Base-by-base conservation (phyloP, 2,797 vertebrate species). In the Mallotus villosus region DNA sequence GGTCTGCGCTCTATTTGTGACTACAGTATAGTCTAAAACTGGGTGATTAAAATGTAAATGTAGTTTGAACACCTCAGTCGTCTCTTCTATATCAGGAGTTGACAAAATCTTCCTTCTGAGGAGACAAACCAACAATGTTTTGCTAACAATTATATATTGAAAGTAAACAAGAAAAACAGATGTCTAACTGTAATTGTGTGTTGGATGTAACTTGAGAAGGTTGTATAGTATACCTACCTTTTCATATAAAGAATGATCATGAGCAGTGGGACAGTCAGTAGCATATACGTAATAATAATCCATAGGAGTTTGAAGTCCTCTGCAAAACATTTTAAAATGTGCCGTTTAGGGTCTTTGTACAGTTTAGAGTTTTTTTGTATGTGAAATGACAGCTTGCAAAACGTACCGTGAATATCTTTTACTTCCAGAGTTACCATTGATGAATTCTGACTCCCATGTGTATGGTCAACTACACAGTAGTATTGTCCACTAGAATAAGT, bases 361-460 rank as follows among this genome's bases (percentile, higher is more conserved):
- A 25, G 41, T 19, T 22, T 19, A 46, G 16, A 17, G 5, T 51
- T 49, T 9, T 49, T 16, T 9, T 9, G 46, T 19, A 57, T 5
- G 55, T 9, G 9, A n/a, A 19, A 57, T 57, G 5, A 57, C 17
- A 63, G 4, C 2, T 46, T 25, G 24, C 11, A 24, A 46, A 51
- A 66, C 24, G 5, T 60, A 37, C 9, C 4, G 4, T 8, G 64
- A 78, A 68, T 27, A 77, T 78, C 0, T 67, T 69, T 70, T 2
- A 71, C 51, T 24, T 58, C 71, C 11, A 82, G 6, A 2, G 14
- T 68, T 7, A 85, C 65, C 67, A 25, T 3, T 25, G 79, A 74
- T 3, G 83, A 83, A 75, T 82, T 86, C 11, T 78, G 75, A 68
- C 69, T 70, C 75, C 81, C 71, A 46, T 86, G 76, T 73, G 62